Base-by-base conservation (phyloP, 2,113 vertebrate genomes). In the Clarias magur region DNA sequence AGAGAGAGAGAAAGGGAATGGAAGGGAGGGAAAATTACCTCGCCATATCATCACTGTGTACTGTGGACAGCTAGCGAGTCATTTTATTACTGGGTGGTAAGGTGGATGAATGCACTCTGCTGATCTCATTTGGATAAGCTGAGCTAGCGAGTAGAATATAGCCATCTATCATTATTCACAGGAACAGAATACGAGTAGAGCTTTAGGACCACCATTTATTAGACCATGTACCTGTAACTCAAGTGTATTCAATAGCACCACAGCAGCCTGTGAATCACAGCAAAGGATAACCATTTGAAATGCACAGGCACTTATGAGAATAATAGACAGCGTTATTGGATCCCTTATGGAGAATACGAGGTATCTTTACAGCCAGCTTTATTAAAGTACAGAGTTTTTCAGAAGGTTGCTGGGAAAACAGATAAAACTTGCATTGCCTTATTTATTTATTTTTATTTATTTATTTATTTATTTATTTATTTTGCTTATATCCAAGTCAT, bases 51-150 rank as follows among this genome's bases (percentile, higher is more conserved):
- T 59, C 68, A 48, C 63, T 72, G 23, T 60, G 34, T 23, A 80
- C 11, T 54, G 63, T 86, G 10, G 48, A 70, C 27, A 70, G 63
- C 60, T 79, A 65, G 25, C 17, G 34, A 86, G 53, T 68, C 30
- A 25, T 70, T 86, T 70, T 62, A 81, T 81, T 80, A 70, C 65
- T 27, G 59, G 30, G 23, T 19, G 23, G 62, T 81, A 80, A 72
- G 78, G 78, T 80, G 78, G 78, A 70, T 80, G 76, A 85, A 86
- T 86, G 78, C 53, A 10, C 53, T 42, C 23, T 56, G 53, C 85
- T 70, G 85, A 81, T 86, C 78, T 70, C 78, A 86, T 81, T 86
- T 80, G 85, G 85, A 86, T 80, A 86, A 86, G 63, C 21, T 59
- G 56, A 59, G 63, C 48, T 70, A 68, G 78, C 63, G 6, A 80